Base-by-base conservation (phyloP, 2,113 vertebrate species). In the Chaetops frenatus region DNA sequence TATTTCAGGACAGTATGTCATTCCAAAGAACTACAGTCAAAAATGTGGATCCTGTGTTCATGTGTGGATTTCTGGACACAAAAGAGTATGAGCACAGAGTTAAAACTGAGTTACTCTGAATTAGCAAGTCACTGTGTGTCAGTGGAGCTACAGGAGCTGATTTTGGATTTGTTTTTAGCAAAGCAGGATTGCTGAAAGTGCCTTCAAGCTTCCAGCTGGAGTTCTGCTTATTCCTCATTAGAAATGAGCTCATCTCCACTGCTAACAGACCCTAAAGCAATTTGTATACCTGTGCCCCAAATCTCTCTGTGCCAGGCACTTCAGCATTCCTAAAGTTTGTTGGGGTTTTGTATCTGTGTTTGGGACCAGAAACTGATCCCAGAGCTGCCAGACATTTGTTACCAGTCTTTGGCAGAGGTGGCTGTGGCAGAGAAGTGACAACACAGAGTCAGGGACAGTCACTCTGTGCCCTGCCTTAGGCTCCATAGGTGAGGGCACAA, bases 401-500 rank as follows among this genome's bases (percentile, higher is more conserved):
- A 27, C 33, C 67, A 64, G 53, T 7, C 0, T 0, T 45, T 51
- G 40, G 57, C 48, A 60, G 51, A 23, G 25, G 29, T 18, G 15
- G 36, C 23, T 57, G 50, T 1, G 5, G 35, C 44, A 69, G 48
- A 76, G 58, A 22, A 71, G 40, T 12, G 60, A 20, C 40, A 81
- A 15, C 1, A 2, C 0, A 2, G 54, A 48, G 27, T 28, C 57
- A 67, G 25, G 15, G 45, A 29, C 19, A 17, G 42, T 28, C 11
- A 2, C 36, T 19, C 14, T 3, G 0, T 28, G 24, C 19, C 36
- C 33, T 71, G 22, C 47, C 60, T 70, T 11, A 2, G 25, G 22
- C 35, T 83, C 81, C 8, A 3, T 0, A 2, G 29, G 4, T 21
- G 2, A 29, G 57, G n/a, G 4, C 47, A 35, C n/a, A 44, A 6